phyloP scores from a whole-genome alignment of 2,113 vertebrate genomes.

The Halcyon senegalensis region DNA sequence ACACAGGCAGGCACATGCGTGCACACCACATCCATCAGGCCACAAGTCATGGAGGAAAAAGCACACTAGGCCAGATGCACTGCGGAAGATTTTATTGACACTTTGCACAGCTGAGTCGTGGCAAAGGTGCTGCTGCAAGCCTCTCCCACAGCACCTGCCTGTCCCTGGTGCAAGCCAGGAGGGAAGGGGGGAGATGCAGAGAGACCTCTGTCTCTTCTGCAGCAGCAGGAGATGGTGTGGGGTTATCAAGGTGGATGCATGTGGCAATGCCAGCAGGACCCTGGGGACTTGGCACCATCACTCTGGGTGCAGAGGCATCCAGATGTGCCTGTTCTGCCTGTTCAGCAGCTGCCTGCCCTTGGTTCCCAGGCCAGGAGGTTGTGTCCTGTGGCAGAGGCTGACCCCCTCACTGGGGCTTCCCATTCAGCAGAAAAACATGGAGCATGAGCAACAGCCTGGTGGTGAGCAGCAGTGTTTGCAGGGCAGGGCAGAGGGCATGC shows the following conservation, averaged over 20 bases:
- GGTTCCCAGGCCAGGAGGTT: neutral
- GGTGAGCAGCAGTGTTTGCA: neutral
- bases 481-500: accelerated
- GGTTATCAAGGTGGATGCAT: neutral
- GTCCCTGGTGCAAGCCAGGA: neutral
- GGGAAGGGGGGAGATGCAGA: neutral
- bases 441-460: neutral
- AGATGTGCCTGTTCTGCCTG: accelerated
- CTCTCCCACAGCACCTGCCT: neutral
- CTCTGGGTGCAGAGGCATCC: neutral
- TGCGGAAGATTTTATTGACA: constrained; percentile 20
- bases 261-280: neutral
- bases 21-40: too few relatives aligned
- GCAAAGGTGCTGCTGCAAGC: neutral
- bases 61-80: neutral
- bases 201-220: neutral
- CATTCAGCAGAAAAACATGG: neutral
- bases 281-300: neutral
- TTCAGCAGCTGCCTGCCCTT: neutral
- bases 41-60: neutral
- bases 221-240: neutral
- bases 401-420: accelerated
- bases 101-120: neutral
- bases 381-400: neutral
- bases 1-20: accelerated